Base-by-base conservation (phyloP, 2,797 vertebrate species). In the Acanthiza pusilla region DNA sequence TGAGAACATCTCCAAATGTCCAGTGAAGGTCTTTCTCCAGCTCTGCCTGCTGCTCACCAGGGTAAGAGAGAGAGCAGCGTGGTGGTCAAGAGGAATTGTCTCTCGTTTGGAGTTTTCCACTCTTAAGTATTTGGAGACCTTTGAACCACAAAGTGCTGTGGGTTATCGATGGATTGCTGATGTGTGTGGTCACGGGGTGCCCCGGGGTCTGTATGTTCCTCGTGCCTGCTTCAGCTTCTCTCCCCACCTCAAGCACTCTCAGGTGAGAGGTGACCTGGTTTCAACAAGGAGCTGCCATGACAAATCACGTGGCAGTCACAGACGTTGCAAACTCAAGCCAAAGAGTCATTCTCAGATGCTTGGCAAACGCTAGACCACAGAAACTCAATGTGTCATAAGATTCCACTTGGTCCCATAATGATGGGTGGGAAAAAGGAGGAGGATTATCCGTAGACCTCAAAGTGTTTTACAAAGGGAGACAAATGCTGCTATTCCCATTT, bases 391-490 rank as follows among this genome's bases (percentile, higher is more conserved):
- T 96, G 96, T 96, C 3, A 50, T 89, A 96, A 95, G 95, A 92
- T 92, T 95, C 92, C 83, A 76, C 92, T 96, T 82, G 88, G 95
- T 95, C 96, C 94, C 88, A 91, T 96, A 96, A 96, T 95, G 93
- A 94, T 87, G 94, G 92, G 94, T 96, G 95, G 93, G 93, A 96
- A 96, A 94, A 95, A 94, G 72, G 88, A 96, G 91, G 45, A 88
- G 90, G 94, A 96, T 96, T 95, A 96, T 74, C 89, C 43, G 0
- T 93, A 96, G 93, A 94, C 95, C 95, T 96, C 91, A 95, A 88
- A 94, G 88, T 94, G 74, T 94, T 96, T 96, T 94, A 96, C 45
- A 40, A 93, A 96, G 95, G 71, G 68, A 94, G 79, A 91, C 91
- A 96, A 95, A 89, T 91, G 95, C 74, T 93, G 72, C 93, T 92